Evolutionary conservation across 2,113 vertebrate species (phyloP).

Genomic region (Percina caprodes): DNA sequence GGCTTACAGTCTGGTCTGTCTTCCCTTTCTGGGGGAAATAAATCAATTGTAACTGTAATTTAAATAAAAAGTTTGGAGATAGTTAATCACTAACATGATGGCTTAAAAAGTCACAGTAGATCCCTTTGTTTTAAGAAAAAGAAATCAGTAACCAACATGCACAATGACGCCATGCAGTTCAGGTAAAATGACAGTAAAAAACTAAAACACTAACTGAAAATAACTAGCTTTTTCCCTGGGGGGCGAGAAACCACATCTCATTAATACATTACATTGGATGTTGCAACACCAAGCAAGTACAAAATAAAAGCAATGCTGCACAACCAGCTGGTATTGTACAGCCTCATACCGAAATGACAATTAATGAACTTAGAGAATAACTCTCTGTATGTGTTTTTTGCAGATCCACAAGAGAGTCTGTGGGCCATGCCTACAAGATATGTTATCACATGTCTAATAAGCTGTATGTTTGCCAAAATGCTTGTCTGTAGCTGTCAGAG

Average conservation of each 20-base stretch:
- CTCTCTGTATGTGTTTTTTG: background rate
- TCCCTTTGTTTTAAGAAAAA: conserved; percentile 42
- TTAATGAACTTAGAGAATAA: background rate
- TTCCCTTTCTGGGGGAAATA: conserved; percentile 30
- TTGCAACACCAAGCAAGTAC: conserved; percentile 21
- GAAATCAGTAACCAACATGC: conserved; percentile 27
- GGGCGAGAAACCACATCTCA: conserved; percentile 5
- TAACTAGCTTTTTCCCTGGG: background rate
- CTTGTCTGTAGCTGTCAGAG: background rate
- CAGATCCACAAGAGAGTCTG: background rate
- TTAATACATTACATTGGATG: conserved; percentile 13
- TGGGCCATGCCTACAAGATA: background rate
- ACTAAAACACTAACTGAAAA: background rate
- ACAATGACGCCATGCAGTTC: background rate
- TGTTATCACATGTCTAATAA: background rate
- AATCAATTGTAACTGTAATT: conserved; percentile 38
- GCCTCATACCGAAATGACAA: background rate
- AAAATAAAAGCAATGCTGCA: conserved; percentile 61
- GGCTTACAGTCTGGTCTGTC: background rate
- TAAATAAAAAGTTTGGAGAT: conserved; percentile 25
- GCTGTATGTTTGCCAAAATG: background rate
- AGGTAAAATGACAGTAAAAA: background rate
- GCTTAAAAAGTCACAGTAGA: conserved; percentile 18
- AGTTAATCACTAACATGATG: conserved; percentile 58
- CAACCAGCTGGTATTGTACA: conserved; percentile 54